Base-by-base conservation (phyloP, 1,140 invertebrate genomes). In the Notospermus geniculatus region DNA sequence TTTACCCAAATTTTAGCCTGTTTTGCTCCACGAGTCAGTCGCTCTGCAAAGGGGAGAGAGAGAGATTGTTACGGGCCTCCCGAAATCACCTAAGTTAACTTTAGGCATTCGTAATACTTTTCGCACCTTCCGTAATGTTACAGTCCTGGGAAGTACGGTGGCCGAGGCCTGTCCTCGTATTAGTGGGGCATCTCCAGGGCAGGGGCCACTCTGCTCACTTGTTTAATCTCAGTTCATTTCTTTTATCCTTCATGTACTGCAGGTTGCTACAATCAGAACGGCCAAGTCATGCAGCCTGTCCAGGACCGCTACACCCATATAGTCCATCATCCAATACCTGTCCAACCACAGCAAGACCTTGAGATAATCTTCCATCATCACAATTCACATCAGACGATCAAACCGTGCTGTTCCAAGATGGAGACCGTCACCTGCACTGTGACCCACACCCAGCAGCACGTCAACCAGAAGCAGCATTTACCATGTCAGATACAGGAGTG, bases 351-450 rank as follows among this genome's bases (percentile, higher is more conserved):
- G 46, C 46, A 19, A 19, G 46, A 50, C 46, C n/a, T 50, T 5
- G 25, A 50, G 46, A 50, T 50, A 5, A 27, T 50, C 46, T 50
- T 23, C 46, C 46, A 50, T 27, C 46, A 50, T 9, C 46, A 50
- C 19, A 19, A 19, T 9, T 23, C 46, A 5, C 46, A 50, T n/a
- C 46, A 23, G 19, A 50, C 25, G 46, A 50, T 27, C 25, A 19
- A 50, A 23, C 46, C n/a, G n/a, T 50, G 25, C 46, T 23, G 19
- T 9, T 50, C 46, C 19, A 50, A 50, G 19, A 50, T n/a, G 9
- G 25, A 50, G 19, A 19, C n/a, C 4, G 19, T 27, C 19, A 50
- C 25, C 4, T 27, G 25, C 9, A 23, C 46, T 19, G 25, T 50
- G 5, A 27, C 25, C 19, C 25, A 50, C 25, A 50, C n/a, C 25